Percentiles rank a stretch among this genome's conserved stretches.
These are phyloP conservation scores for Darevskia mixta DNA, from an alignment of 2,797 vertebrate species.

Conservation along the genomic window DNA sequence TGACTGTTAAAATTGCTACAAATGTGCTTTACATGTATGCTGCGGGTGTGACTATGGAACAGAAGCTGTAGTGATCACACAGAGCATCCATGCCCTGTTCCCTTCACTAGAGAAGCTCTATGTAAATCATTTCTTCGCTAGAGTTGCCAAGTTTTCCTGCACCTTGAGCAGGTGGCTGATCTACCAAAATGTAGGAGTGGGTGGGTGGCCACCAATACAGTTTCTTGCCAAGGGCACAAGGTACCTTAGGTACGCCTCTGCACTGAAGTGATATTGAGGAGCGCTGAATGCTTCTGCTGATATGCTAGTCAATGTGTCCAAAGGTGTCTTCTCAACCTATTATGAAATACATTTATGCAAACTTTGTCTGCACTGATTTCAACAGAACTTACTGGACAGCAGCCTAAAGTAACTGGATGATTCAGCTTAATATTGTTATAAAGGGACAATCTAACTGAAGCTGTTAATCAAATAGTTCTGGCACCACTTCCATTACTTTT, in stretches of 20 bases:
- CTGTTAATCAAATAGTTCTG: slow-evolving; percentile 30
- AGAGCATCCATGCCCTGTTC: neutral
- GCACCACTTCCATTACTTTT: slow-evolving; percentile 21
- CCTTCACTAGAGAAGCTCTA: neutral
- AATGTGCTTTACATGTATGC: too few relatives aligned
- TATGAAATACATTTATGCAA: neutral
- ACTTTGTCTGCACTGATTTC: neutral
- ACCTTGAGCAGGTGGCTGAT: neutral
- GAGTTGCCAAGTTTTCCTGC: neutral
- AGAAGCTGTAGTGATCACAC: neutral
- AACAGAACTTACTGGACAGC: neutral
- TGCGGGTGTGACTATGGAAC: neutral
- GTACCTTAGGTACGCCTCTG: too few relatives aligned
- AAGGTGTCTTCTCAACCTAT: neutral
- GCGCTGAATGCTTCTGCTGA: neutral
- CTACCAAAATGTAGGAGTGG: too few relatives aligned
- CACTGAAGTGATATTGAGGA: neutral
- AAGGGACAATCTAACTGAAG: slow-evolving; percentile 23
- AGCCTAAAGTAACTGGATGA: slow-evolving; percentile 13
- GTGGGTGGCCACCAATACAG: too few relatives aligned
- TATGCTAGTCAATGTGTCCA: neutral
- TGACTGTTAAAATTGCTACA: too few relatives aligned
- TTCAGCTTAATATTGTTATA: slow-evolving; percentile 27
- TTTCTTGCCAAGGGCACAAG: too few relatives aligned
- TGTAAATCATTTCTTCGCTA: neutral